Evolutionary conservation across 2,113 vertebrate species (phyloP), one percentile per base, ranked within the genome.

Genomic region (Nymphicus hollandicus): DNA sequence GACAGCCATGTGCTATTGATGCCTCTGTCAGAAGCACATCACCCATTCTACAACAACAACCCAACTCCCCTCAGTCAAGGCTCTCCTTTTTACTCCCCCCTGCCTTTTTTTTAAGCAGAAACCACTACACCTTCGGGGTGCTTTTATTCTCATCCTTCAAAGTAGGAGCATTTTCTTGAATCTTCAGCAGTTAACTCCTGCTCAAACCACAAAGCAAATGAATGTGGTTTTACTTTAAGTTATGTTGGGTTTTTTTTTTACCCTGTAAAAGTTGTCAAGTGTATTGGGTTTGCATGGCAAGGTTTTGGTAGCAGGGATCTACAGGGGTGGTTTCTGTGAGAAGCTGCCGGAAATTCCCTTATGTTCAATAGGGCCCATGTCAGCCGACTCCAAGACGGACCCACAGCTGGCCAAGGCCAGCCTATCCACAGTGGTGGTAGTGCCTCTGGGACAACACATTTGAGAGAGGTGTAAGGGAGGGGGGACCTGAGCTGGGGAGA

Each of bases 21-120:
- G 23, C 12, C 28, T 86, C 79, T 77, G 27, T 72, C 63, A 73
- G 18, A 61, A 74, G 44, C 24, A 56, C 3, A 1, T 41, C 33
- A 66, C 18, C 31, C 10, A 11, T 69, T 90, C 41, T 56, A 35
- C 35, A n/a, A 23, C 23, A 41, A 1, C 4, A 29, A 33, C 50
- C 27, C 19, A 35, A 20, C 35, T 50, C 9, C 66, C 35, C 28
- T 49, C n/a, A 41, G 13, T 35, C 29, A n/a, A 25, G 22, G 31
- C 10, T 23, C 9, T 49, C 33, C 13, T 24, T 0, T 27, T 92
- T n/a, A 64, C 16, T 41, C 13, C 17, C 8, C 0, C 1, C 4
- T 2, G 3, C 5, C 4, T 20, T 11, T 9, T 37, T 18, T 60
- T 56, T 5, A 13, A 20, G 28, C 50, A 10, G 10, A 76, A 79